A percentile compares a stretch with the other conserved stretches of the same genome.
Evolutionary conservation across 2,113 vertebrate genomes (phyloP).

Genomic region (Dipodomys ordii): DNA sequence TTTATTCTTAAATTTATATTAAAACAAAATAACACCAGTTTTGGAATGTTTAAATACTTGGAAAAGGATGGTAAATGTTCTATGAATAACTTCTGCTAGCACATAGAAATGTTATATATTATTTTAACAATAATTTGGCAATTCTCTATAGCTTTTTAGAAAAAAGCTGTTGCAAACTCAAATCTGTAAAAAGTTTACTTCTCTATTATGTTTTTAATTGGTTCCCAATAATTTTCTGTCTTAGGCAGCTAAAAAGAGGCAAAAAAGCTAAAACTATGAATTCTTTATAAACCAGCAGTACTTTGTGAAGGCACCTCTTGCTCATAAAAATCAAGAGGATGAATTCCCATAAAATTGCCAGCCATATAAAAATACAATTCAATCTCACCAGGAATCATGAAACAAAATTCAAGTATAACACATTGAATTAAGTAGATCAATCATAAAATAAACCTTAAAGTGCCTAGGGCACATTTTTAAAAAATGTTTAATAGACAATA

Average conservation of each 20-base stretch:
- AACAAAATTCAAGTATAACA: not conserved
- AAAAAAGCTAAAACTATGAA: not conserved
- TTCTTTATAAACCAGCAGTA: not conserved
- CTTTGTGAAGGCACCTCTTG: not conserved
- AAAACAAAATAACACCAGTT: constrained; percentile 52
- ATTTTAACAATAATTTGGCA: constrained; percentile 14
- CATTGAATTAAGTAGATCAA: not conserved
- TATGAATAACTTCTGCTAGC: constrained; percentile 20
- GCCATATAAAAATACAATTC: constrained; percentile 46
- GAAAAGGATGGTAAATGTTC: constrained; percentile 42
- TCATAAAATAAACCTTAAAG: constrained; percentile 26
- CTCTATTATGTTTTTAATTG: constrained; percentile 52
- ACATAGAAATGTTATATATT: constrained; percentile 20
- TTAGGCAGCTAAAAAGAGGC: not conserved
- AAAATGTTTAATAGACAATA: not conserved
- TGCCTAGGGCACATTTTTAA: not conserved
- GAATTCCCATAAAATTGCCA: constrained; percentile 1
- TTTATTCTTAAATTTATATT: constrained; percentile 52
- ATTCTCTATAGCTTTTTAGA: constrained; percentile 32
- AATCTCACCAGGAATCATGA: constrained; percentile 15
- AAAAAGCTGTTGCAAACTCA: constrained; percentile 30
- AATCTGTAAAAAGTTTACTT: constrained; percentile 38
- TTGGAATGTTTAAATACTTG: constrained; percentile 49
- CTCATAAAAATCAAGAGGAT: not conserved
- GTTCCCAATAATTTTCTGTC: constrained; percentile 59